Evolutionary conservation across 2,113 vertebrate genomes (phyloP).

Genomic region (Trochalopteron elliotii): DNA sequence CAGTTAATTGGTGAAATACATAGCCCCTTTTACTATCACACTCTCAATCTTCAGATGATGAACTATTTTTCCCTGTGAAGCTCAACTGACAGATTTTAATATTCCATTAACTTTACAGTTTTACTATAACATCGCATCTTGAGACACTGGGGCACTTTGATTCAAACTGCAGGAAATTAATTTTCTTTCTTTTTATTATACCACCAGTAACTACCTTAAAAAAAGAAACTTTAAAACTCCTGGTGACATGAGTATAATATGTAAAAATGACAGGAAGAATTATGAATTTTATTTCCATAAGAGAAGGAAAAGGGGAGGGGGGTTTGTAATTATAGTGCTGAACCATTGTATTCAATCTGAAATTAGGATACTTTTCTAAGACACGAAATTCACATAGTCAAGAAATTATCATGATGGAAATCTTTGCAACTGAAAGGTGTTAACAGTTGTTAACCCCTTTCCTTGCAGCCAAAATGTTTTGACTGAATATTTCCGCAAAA

Average conservation of each 20-base stretch:
- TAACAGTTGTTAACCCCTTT: constrained; percentile 59
- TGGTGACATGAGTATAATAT: constrained; percentile 41
- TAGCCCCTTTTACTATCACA: constrained; percentile 2
- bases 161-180: constrained; percentile 75
- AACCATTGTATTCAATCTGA: constrained; percentile 9
- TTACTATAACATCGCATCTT: constrained; percentile 49
- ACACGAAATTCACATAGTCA: neutral
- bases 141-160: constrained; percentile 64
- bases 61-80: constrained; percentile 64
- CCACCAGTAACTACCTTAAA: constrained; percentile 52
- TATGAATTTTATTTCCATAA: constrained; percentile 61
- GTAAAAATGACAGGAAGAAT: constrained; percentile 69
- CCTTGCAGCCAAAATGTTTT: constrained; percentile 39
- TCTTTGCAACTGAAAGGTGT: constrained; percentile 24
- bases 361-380: constrained; percentile 57
- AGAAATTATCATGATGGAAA: constrained; percentile 36
- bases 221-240: constrained; percentile 59
- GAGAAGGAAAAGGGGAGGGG: constrained; percentile 18
- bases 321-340: constrained; percentile 53
- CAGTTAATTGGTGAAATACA: constrained; percentile 59
- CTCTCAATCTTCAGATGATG: constrained; percentile 47
- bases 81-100: constrained; percentile 74
- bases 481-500: neutral
- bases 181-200: constrained; percentile 73
- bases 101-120: constrained; percentile 76